These are phyloP conservation scores for Andricus quercusramuli DNA, from an alignment of 2,888 invertebrate species.

Conservation along the genomic window DNA sequence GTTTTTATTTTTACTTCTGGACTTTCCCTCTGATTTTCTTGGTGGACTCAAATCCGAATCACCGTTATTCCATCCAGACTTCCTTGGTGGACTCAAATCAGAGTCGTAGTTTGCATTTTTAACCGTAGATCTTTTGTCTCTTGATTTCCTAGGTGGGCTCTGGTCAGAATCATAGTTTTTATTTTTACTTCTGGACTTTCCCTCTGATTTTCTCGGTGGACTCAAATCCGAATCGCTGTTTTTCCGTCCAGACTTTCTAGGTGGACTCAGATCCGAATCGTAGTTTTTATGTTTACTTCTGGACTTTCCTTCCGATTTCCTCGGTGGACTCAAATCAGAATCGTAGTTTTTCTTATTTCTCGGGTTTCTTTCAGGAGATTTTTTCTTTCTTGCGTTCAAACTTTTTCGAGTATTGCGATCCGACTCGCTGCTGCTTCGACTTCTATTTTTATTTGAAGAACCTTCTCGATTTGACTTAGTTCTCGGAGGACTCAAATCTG, in stretches of 20 bases:
- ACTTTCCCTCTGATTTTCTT: slow-evolving; percentile 62
- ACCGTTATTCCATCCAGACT: slow-evolving; percentile 50
- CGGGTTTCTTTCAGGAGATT: slow-evolving; percentile 50
- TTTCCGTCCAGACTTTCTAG: slow-evolving; percentile 49
- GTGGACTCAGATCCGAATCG: slow-evolving; percentile 56
- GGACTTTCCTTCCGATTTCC: slow-evolving; percentile 64
- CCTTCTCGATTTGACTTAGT: slow-evolving; percentile 8
- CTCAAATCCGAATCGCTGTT: slow-evolving; percentile 56
- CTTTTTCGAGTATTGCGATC: not conserved
- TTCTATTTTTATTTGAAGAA: not conserved
- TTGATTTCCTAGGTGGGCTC: slow-evolving; percentile 65
- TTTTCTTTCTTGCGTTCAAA: not conserved
- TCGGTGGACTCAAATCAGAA: slow-evolving; percentile 55
- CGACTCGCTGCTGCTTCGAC: not conserved
- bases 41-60: slow-evolving; percentile 63
- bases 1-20: slow-evolving; percentile 44
- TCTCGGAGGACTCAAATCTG: slow-evolving; percentile 62
- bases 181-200: slow-evolving; percentile 59
- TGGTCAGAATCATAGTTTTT: slow-evolving; percentile 48
- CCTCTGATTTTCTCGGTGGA: slow-evolving; percentile 55
- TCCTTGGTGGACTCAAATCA: slow-evolving; percentile 51
- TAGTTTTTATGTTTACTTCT: slow-evolving; percentile 30
- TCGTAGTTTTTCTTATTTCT: slow-evolving; percentile 54
- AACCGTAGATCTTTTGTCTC: slow-evolving; percentile 43
- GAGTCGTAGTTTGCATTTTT: slow-evolving; percentile 48